Evolutionary conservation across 2,113 vertebrate genomes (phyloP).

Genomic region (Colaptes auratus): DNA sequence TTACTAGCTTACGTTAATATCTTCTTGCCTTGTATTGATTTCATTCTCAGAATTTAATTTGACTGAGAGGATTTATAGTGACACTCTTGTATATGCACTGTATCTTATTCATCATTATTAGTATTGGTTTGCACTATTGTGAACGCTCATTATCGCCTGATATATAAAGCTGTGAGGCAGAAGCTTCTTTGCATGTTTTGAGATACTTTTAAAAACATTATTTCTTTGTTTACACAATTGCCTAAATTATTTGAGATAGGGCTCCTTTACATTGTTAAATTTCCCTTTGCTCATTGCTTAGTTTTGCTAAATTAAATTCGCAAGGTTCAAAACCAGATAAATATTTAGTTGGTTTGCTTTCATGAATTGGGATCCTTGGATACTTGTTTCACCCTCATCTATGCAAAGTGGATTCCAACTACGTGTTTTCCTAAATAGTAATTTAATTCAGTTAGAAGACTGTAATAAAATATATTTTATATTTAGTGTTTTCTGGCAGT

Average conservation of each 20-base stretch:
- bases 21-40: not conserved
- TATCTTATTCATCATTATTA: not conserved
- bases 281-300: not conserved
- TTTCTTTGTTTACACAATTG: not conserved
- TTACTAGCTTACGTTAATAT: not conserved
- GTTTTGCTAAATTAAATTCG: not conserved
- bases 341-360: not conserved
- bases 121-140: not conserved
- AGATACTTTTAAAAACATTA: not conserved
- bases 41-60: conserved; percentile 30
- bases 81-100: not conserved
- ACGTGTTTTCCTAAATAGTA: conserved; percentile 3
- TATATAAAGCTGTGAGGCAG: not conserved
- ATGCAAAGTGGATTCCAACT: not conserved
- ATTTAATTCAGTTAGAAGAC: not conserved
- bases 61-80: not conserved
- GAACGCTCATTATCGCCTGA: not conserved
- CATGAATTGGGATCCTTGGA: conserved; percentile 21
- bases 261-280: not conserved
- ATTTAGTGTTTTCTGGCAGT: no score
- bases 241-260: not conserved
- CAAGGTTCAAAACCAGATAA: not conserved
- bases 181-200: not conserved
- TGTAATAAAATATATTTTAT: no score
- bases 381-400: not conserved